Evolutionary conservation across 2,888 invertebrate species (phyloP), one percentile per base, ranked within the genome.

Genomic region (Aphidoletes aphidimyza): DNA sequence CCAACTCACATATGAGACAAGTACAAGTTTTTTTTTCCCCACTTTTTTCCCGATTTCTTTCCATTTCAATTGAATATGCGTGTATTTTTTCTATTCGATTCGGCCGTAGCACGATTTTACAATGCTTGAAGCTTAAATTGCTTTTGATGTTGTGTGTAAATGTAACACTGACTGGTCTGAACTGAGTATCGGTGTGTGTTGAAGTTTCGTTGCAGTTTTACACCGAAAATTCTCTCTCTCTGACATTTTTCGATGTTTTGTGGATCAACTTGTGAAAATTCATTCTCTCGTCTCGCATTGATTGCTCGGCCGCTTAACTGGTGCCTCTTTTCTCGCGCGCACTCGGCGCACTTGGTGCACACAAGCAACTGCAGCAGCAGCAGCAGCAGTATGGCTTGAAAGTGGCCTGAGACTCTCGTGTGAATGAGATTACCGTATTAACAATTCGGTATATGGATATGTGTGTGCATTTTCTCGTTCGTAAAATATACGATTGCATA

Each of bases 351-450:
- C n/a, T n/a, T n/a, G n/a, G n/a, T n/a, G n/a, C n/a, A n/a, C n/a
- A n/a, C n/a, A n/a, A n/a, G n/a, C n/a, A n/a, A n/a, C n/a, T n/a
- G n/a, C n/a, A n/a, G n/a, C n/a, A n/a, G n/a, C n/a, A n/a, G n/a
- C n/a, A n/a, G n/a, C n/a, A n/a, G n/a, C n/a, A n/a, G n/a, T n/a
- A n/a, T n/a, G n/a, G n/a, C n/a, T n/a, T n/a, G n/a, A n/a, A n/a
- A n/a, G n/a, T n/a, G n/a, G n/a, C n/a, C n/a, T n/a, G n/a, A n/a
- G n/a, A n/a, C n/a, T n/a, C n/a, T 69, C 34, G 69, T 69, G 69
- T 69, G 69, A 69, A 69, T 69, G 69, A 69, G 69, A 69, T 69
- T 69, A 69, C 69, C 30, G 30, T 69, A 69, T 69, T 69, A 69
- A 30, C 69, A 69, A 47, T 1, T 69, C 69, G 69, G 2, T 14